Percentiles rank a stretch among this genome's conserved stretches.
These are phyloP conservation scores for Urechis unicinctus DNA, from an alignment of 2,888 invertebrate genomes.

Conservation along the genomic window DNA sequence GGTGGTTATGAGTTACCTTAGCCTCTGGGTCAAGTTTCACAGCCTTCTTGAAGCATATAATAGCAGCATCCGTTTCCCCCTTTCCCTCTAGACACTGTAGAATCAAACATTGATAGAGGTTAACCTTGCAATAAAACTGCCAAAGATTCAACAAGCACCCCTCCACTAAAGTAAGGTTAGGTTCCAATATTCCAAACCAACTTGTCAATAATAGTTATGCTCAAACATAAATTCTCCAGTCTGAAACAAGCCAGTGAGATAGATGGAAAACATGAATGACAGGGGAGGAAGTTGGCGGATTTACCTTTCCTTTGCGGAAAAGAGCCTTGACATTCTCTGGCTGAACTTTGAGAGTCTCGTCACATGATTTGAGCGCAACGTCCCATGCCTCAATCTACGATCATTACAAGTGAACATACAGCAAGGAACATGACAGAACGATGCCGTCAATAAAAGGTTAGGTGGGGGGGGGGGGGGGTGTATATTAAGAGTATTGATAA, in stretches of 20 bases:
- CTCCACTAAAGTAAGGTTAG: too few relatives aligned
- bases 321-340: conserved; percentile 85
- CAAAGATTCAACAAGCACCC: too few relatives aligned
- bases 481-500: too few relatives aligned
- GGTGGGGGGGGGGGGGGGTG: too few relatives aligned
- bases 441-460: too few relatives aligned
- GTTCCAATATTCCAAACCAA: too few relatives aligned
- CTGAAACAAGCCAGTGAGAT: too few relatives aligned
- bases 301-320: conserved; percentile 72
- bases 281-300: conserved; percentile 16
- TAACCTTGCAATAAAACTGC: not conserved
- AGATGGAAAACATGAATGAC: too few relatives aligned
- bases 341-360: conserved; percentile 74
- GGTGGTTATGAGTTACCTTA: conserved; percentile 46
- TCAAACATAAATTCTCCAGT: too few relatives aligned
- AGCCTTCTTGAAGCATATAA: conserved; percentile 62
- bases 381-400: conserved; percentile 66
- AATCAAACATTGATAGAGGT: not conserved
- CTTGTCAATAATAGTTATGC: too few relatives aligned
- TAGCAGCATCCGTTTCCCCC: conserved; percentile 66
- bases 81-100: conserved; percentile 62
- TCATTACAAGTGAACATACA: too few relatives aligned
- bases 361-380: conserved; percentile 75
- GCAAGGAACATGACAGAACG: too few relatives aligned
- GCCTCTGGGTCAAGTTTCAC: conserved; percentile 63